Evolutionary conservation across 1,140 invertebrate species (phyloP), one percentile per base, ranked within the genome.

Genomic region (Zaprionus gabonicus): DNA sequence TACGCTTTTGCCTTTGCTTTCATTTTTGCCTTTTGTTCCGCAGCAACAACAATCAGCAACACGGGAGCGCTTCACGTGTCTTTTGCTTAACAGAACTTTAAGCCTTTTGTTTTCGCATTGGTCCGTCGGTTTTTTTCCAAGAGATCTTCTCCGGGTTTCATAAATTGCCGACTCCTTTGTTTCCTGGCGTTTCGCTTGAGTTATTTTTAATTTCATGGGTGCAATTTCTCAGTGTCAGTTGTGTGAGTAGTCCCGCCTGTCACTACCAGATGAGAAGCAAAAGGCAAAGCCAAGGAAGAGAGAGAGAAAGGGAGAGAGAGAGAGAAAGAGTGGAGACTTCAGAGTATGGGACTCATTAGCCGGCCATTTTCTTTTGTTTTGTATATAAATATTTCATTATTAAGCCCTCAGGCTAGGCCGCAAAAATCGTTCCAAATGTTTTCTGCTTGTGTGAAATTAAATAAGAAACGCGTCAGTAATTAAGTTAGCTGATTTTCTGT

Each of bases 221-320:
- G 81, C 85, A 90, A 88, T 88, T 91, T 88, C 85, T 88, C 85
- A 88, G 85, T 85, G 85, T 90, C 85, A 82, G 81, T 76, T 69
- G 64, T 63, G 59, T 58, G 65, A 53, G 59, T 25, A 20, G 46
- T 25, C 46, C 53, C 31, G 53, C 71, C 64, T 68, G 71, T 70
- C 65, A 75, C 63, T 79, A 64, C 64, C 83, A 66, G 71, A 65
- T 53, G 74, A 65, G 66, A 53, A 41, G 44, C 70, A 71, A 56
- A 57, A 49, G 20, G 62, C 51, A 49, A 34, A 51, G n/a, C 4
- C 12, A 17, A 10, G 31, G 13, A 57, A 49, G 64, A 38, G 34
- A 69, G 75, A 31, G 20, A 27, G 59, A 23, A 27, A 65, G 46
- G n/a, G n/a, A n/a, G n/a, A 49, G 64, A 38, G 34, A 69, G 75